Evolutionary conservation across 1,140 invertebrate species (phyloP).

Genomic region (Penaeus vannamei): DNA sequence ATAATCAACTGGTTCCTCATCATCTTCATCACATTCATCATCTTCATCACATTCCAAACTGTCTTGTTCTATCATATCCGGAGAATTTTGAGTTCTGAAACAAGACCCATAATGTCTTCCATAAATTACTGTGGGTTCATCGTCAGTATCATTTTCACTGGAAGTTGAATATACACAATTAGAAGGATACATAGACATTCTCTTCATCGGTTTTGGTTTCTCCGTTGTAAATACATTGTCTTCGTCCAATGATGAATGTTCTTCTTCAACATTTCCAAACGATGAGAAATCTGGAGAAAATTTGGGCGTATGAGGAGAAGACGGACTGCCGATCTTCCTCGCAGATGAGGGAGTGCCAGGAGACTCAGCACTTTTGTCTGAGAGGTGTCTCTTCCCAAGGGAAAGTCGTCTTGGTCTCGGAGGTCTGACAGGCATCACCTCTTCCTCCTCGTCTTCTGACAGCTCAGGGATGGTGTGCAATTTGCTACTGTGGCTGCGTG

Average conservation of each 20-base stretch:
- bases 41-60: background rate
- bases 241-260: background rate
- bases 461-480: constrained; percentile 56
- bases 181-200: background rate
- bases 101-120: background rate
- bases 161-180: constrained; percentile 5
- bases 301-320: constrained; percentile 2
- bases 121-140: constrained; percentile 3
- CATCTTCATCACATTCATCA: background rate
- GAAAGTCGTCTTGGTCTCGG: constrained; percentile 38
- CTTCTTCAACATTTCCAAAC: background rate
- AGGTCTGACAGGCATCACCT: constrained; percentile 8
- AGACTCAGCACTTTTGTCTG: constrained; percentile 27
- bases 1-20: too few species aligned
- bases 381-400: background rate
- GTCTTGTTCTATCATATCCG: background rate
- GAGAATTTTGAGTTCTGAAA: too few species aligned
- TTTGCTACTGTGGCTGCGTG: constrained; percentile 45
- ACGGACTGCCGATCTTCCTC: background rate
- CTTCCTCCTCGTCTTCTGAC: constrained; percentile 52
- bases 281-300: background rate
- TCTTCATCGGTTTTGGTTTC: background rate
- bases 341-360: constrained; percentile 27
- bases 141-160: constrained; percentile 17
- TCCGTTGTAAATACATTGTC: background rate